phyloP scores from a whole-genome alignment of 2,888 invertebrate genomes.

The Poecilus cupreus region DNA sequence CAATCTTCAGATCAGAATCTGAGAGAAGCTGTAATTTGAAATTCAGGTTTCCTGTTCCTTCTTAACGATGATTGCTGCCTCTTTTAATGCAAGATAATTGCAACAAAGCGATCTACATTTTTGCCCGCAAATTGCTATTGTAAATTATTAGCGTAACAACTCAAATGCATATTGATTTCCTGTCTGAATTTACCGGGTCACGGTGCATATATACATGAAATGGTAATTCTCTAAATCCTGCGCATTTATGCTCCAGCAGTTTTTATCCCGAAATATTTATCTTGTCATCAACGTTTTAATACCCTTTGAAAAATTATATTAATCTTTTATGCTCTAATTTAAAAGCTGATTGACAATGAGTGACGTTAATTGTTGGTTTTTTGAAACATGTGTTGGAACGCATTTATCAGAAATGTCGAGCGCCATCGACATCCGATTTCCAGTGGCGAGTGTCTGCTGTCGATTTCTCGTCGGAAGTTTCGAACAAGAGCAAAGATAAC shows the following conservation, averaged over 20 bases:
- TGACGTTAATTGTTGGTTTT: background rate
- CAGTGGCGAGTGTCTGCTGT: background rate
- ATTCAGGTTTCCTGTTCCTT: slow-evolving; percentile 38
- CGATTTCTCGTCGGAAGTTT: slow-evolving; percentile 21
- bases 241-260: background rate
- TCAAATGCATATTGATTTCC: slow-evolving; percentile 9
- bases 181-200: background rate
- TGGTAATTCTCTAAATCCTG: background rate
- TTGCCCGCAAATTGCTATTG: background rate
- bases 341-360: too few species aligned
- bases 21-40: slow-evolving; percentile 23
- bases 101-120: background rate
- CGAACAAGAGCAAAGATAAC: slow-evolving; percentile 28
- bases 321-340: too few species aligned
- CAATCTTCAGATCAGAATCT: slow-evolving; percentile 27
- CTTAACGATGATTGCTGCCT: slow-evolving; percentile 19
- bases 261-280: background rate
- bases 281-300: too few species aligned
- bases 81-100: slow-evolving; percentile 13
- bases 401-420: background rate
- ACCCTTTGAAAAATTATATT: background rate
- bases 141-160: background rate
- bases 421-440: background rate
- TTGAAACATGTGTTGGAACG: background rate
- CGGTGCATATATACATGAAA: background rate